Percentiles rank a stretch among this genome's conserved stretches.
phyloP scores from a whole-genome alignment of 2,888 invertebrate genomes.

The Portevinia maculata region DNA sequence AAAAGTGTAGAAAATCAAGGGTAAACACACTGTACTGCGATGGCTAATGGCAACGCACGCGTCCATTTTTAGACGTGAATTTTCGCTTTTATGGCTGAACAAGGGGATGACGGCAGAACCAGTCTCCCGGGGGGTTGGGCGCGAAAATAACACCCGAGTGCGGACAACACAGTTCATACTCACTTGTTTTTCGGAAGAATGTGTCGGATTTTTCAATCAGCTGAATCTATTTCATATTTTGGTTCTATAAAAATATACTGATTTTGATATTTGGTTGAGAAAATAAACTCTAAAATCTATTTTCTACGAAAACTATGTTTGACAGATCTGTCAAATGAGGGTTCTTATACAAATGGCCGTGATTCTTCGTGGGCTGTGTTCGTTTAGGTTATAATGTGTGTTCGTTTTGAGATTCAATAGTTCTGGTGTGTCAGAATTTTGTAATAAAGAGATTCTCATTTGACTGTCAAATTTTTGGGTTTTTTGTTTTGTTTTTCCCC shows the following conservation, averaged over 20 bases:
- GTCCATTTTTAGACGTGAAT: constrained; percentile 73
- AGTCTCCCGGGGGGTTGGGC: constrained; percentile 74
- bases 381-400: constrained; percentile 6
- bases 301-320: constrained; percentile 72
- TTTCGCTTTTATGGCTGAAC: constrained; percentile 55
- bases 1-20: constrained; percentile 66
- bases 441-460: no score
- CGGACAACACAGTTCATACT: constrained; percentile 41
- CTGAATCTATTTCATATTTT: constrained; percentile 65
- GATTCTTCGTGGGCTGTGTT: constrained; percentile 43
- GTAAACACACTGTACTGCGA: constrained; percentile 43
- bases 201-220: constrained; percentile 20
- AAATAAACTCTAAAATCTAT: constrained; percentile 71
- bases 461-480: no score
- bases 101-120: constrained; percentile 71
- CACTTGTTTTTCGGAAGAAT: constrained; percentile 51
- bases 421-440: no score
- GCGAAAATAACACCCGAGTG: constrained; percentile 67
- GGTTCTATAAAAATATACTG: constrained; percentile 64
- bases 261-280: constrained; percentile 55
- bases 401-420: constrained; percentile 24
- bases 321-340: constrained; percentile 73
- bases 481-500: no score
- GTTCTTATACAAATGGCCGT: constrained; percentile 69
- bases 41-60: constrained; percentile 70